phyloP scores from a whole-genome alignment of 2,888 invertebrate genomes.

The Lepidocyrtinus sp. region DNA sequence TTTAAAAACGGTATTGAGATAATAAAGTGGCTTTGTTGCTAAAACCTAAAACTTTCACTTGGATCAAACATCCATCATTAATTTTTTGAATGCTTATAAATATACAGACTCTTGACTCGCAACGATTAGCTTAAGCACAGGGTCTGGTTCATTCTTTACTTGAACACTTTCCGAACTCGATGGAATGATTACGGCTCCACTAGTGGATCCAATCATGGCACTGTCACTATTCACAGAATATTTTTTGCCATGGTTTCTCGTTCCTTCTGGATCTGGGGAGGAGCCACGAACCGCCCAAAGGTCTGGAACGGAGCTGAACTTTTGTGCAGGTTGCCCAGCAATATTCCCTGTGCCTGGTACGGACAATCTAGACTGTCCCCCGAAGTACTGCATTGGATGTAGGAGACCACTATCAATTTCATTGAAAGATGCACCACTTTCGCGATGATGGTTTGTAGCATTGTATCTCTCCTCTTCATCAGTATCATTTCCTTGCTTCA shows the following conservation, averaged over 20 bases:
- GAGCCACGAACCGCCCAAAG: conserved; percentile 65
- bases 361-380: conserved; percentile 24
- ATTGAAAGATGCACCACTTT: background rate
- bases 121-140: conserved; percentile 64
- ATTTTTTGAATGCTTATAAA: conserved; percentile 30
- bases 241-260: conserved; percentile 54
- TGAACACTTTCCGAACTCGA: conserved; percentile 37
- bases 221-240: conserved; percentile 62
- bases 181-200: conserved; percentile 33
- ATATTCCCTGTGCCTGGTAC: conserved; percentile 14
- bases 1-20: background rate
- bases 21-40: conserved; percentile 13
- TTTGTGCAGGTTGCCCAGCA: conserved; percentile 36
- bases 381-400: conserved; percentile 42
- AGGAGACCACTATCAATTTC: conserved; percentile 26
- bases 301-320: conserved; percentile 65
- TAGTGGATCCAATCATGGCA: conserved; percentile 48
- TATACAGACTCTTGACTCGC: conserved; percentile 65
- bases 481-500: conserved; percentile 26
- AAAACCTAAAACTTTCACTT: too few relatives aligned
- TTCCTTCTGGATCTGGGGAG: conserved; percentile 54
- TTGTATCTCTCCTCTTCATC: conserved; percentile 9
- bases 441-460: background rate
- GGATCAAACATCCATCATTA: background rate
- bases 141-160: conserved; percentile 43